phyloP scores from a whole-genome alignment of 2,888 invertebrate genomes.

The Pachycephus smyrnensis region DNA sequence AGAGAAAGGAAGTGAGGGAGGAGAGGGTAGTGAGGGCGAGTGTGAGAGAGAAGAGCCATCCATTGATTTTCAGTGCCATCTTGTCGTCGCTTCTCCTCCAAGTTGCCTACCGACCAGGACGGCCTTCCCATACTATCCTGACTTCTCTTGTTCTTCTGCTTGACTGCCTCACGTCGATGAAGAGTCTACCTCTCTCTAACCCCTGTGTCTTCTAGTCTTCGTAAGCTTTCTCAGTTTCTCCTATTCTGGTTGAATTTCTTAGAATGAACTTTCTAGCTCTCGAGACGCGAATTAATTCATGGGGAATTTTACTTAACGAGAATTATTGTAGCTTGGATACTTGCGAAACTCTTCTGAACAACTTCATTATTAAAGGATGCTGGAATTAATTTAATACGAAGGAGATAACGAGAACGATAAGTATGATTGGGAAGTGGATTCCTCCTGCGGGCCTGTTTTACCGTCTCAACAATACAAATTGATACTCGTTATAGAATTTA shows the following conservation, averaged over 20 bases:
- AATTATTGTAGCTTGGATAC: background rate
- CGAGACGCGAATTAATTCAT: too few relatives aligned
- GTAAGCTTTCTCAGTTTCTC: background rate
- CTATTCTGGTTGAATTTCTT: background rate
- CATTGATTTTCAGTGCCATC: conserved; percentile 67
- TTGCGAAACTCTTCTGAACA: background rate
- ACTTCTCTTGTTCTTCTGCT: background rate
- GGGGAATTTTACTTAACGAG: too few relatives aligned
- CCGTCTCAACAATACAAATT: background rate
- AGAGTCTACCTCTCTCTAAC: background rate
- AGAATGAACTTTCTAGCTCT: background rate
- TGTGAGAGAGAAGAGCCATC: conserved; percentile 40
- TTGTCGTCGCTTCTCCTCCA: conserved; percentile 58
- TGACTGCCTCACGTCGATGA: background rate
- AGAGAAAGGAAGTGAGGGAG: conserved; percentile 19
- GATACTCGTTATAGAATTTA: background rate
- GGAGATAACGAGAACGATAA: background rate
- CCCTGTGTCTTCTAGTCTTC: background rate
- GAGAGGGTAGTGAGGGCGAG: conserved; percentile 22
- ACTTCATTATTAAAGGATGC: background rate
- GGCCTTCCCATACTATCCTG: conserved; percentile 17
- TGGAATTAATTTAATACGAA: background rate
- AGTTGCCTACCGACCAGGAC: conserved; percentile 30
- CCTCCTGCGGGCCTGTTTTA: background rate
- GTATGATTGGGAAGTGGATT: background rate